Evolutionary conservation across 1,140 invertebrate genomes (phyloP), one percentile per base, ranked within the genome.

Genomic region (Ceratosolen solmsi): DNA sequence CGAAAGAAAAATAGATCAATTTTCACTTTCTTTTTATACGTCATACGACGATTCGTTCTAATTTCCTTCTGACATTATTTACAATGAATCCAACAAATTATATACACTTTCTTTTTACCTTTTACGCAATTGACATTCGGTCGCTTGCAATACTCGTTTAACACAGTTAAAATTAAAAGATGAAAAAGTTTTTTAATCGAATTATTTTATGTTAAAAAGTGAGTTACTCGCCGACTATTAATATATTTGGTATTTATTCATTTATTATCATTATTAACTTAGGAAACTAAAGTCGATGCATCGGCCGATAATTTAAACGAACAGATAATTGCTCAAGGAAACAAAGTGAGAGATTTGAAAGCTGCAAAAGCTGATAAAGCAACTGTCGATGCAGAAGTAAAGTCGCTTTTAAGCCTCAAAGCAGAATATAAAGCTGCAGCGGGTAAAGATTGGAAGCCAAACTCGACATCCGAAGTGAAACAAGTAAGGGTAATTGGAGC

Each of bases 321-420:
- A 73, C 65, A 71, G 51, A 84, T 87, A 41, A 51, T 60, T 22
- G 74, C 80, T 22, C 88, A 88, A 84, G 87, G 86, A 0, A 78
- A 87, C 25, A 86, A 84, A 85, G 83, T 88, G 3, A 82, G 87
- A n/a, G n/a, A 82, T 73, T 33, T 94, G 38, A 95, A 95, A 87
- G 70, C 87, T 15, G 88, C 86, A 30, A 93, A 93, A 83, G 90
- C 91, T 36, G 84, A 86, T 36, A 86, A 87, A 75, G 74, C 75
- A 38, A 84, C 85, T 8, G 90, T 96, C 70, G 93, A 95, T 49
- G 84, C 87, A 20, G 94, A 94, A 87, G 94, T 96, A 0, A 94
- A 96, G 84, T 85, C 88, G 25, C 89, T 96, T n/a, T 86, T 96
- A 7, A 87, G 86, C 3, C 88, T 96, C 3, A 96, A 96, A 91